Base-by-base conservation (phyloP, 1,140 invertebrate species). In the Elysia chlorotica region DNA sequence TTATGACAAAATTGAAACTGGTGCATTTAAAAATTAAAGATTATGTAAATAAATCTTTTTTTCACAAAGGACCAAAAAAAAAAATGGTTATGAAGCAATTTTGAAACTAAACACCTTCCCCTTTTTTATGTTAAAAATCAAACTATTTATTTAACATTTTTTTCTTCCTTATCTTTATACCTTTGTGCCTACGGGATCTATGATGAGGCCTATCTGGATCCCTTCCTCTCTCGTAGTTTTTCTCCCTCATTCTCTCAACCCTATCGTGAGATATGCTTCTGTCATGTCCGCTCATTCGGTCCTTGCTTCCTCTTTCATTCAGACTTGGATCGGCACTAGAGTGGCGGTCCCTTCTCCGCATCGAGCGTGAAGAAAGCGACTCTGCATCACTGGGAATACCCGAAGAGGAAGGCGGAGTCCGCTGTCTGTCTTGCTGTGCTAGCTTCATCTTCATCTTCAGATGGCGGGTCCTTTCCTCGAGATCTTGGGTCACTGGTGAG, bases 391-490 rank as follows among this genome's bases (percentile, higher is more conserved):
- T 48, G 1, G 77, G 74, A 14, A 71, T 65, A 4, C 36, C 30
- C 21, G 23, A 17, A n/a, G n/a, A n/a, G n/a, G n/a, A n/a, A n/a
- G n/a, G n/a, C n/a, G n/a, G n/a, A n/a, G n/a, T n/a, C n/a, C n/a
- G n/a, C 23, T 37, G 19, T 33, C 63, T 56, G 17, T 77, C 71
- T 31, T 81, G 76, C 28, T 79, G 74, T 67, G 83, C 81, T 57
- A 82, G 81, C 63, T 90, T 89, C 88, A 91, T 92, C 83, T 91
- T 91, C 69, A 91, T 89, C 75, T 92, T 92, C 78, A 93, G 90
- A 75, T 91, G 90, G 68, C 91, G 90, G 28, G 92, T 90, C 83
- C 94, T 90, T 85, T 96, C 94, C 82, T 96, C 95, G 68, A 96
- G 90, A 84, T 96, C 95, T 89, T 95, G 91, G 0, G 87, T 86